Percentiles rank a stretch among this genome's conserved stretches.
These are phyloP conservation scores for Fregata magnificens DNA, from an alignment of 2,113 vertebrate species.

Conservation along the genomic window DNA sequence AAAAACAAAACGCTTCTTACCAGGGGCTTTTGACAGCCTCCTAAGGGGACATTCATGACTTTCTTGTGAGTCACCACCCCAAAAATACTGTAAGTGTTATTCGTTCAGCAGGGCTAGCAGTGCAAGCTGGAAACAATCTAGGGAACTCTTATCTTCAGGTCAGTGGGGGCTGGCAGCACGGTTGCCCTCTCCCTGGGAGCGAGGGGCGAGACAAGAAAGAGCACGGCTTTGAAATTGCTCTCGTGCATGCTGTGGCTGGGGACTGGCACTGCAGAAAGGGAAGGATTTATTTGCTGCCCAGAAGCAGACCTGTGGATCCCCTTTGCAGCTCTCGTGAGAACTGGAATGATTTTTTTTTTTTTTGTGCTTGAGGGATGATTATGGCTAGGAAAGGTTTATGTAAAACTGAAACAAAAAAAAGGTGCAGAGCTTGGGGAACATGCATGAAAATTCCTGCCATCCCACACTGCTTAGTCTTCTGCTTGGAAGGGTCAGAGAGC, in stretches of 20 bases:
- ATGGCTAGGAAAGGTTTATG: neutral
- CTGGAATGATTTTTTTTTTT: too few relatives aligned
- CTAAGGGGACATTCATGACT: slow-evolving; percentile 47
- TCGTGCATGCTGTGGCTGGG: neutral
- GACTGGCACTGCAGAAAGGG: neutral
- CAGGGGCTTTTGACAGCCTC: slow-evolving; percentile 7
- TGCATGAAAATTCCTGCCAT: neutral
- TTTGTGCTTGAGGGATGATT: neutral
- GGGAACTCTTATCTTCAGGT: slow-evolving; percentile 71
- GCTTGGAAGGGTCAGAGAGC: neutral
- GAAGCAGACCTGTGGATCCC: neutral
- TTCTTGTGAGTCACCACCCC: slow-evolving; percentile 60
- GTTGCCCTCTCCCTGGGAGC: neutral
- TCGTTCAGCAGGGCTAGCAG: neutral
- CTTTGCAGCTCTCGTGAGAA: neutral
- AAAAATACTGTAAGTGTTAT: slow-evolving; percentile 60
- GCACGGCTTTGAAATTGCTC: slow-evolving; percentile 36
- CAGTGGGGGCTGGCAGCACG: slow-evolving; percentile 5
- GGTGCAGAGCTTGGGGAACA: neutral
- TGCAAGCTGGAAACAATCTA: slow-evolving; percentile 72
- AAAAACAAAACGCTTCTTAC: neutral
- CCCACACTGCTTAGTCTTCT: neutral
- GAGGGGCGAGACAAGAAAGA: slow-evolving; percentile 18
- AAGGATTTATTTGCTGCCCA: neutral
- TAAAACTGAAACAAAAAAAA: neutral